Conservation (phyloP, 64 coral and sea anemone genomes). For the Montipora efflorescens region DNA sequence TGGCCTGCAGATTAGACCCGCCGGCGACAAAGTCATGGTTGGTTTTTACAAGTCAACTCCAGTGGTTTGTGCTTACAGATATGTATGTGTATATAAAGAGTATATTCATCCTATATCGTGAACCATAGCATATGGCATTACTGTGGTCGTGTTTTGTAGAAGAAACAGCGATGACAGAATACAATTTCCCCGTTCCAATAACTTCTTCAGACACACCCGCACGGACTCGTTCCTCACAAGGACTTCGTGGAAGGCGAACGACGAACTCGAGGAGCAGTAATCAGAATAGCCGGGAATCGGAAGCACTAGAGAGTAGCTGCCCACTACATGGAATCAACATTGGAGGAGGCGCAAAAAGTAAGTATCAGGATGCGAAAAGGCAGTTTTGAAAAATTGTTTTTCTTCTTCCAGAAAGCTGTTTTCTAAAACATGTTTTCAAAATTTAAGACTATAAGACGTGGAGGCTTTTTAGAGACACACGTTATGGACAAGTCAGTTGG, state of each 20-base stretch:
- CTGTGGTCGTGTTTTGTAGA: slow-evolving; percentile 6
- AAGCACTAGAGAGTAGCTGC: slow-evolving; percentile 2
- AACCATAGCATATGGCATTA: background rate
- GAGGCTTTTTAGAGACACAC: no score
- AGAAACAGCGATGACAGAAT: background rate
- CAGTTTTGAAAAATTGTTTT: no score
- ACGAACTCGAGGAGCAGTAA: background rate
- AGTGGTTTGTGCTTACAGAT: no score
- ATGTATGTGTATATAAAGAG: background rate
- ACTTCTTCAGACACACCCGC: background rate
- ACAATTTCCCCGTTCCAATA: background rate
- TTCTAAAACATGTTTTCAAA: no score
- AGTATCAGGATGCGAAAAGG: background rate
- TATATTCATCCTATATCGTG: background rate
- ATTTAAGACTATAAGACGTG: no score
- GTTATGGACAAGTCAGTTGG: no score
- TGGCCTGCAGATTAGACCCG: no score
- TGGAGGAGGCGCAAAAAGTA: background rate
- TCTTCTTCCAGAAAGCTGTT: no score
- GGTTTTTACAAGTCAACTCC: no score
- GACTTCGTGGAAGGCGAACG: background rate
- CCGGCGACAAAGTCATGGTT: no score
- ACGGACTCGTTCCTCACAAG: background rate
- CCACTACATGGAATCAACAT: background rate
- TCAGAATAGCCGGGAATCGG: background rate